Evolutionary conservation across 2,113 vertebrate species (phyloP), one percentile per base, ranked within the genome.

Genomic region (Planiliza haematocheilus): DNA sequence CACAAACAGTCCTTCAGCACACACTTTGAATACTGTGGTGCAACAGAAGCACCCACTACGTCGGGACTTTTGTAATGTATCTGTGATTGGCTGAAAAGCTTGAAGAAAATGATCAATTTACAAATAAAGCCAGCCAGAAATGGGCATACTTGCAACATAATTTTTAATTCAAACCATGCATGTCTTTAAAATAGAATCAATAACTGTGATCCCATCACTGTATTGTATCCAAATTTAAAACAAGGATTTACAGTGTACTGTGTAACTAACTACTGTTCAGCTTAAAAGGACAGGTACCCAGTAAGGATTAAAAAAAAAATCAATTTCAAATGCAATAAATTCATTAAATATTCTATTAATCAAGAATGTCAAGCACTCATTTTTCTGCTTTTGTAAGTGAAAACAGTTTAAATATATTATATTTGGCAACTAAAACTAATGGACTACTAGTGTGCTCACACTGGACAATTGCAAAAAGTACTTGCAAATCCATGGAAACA

Each of bases 401-500:
- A 38, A 41, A 11, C 10, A 48, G 1, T 30, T 7, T 56, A 1
- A 71, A 37, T 41, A 30, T 2, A 4, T 49, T 10, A 64, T 10
- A 10, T 21, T 16, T 7, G 7, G 2, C 9, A 36, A 2, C 24
- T 30, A 30, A 30, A 30, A 5, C 5, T 3, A 30, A 30, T 30
- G 24, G 24, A 30, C 24, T 30, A 30, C 24, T 41, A 62, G 20
- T 34, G 18, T 13, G 14, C 46, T 74, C 51, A 74, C 51, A 60
- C 41, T 65, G 21, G 48, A 63, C 36, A 57, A 52, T 4, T n/a
- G 57, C 53, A 14, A 71, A 79, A 66, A 66, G 37, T 53, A 79
- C 68, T 85, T 85, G 64, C 68, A 86, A 85, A 88, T 90, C 77
- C 76, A 86, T 77, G 79, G 78, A 86, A 88, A 79, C 71, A 79